Evolutionary conservation across 2,797 vertebrate species (phyloP), one percentile per base, ranked within the genome.

Genomic region (Halcyon leucocephala): DNA sequence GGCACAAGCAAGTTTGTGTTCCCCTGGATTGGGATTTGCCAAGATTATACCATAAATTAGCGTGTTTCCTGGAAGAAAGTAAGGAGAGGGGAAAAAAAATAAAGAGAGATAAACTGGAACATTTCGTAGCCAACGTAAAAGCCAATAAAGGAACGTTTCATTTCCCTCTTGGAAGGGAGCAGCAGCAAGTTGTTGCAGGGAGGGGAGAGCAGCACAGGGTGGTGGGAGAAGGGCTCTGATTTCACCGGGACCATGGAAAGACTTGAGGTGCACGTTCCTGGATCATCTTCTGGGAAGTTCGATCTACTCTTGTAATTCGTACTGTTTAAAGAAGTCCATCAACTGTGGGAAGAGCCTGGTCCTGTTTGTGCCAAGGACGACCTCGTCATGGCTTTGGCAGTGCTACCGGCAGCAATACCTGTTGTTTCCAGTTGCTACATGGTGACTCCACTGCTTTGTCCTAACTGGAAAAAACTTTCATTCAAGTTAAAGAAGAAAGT

Each of bases 11-110:
- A 77, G 79, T 96, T 93, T 92, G 91, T 95, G 82, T 96, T 94
- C 74, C 65, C 74, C 65, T 60, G 93, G 76, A 85, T 52, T 82
- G 84, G 65, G 89, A 89, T 94, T 91, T 95, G 95, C 96, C 95
- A 95, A 95, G 95, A 87, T 91, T 80, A 73, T 71, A 89, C 91
- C 89, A 81, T 95, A 96, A 96, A 97, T 91, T 77, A 77, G 60
- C 35, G 42, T 37, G 69, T 93, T 94, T 95, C 87, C 87, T 95
- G 91, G 94, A 95, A 87, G 91, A 96, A 92, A 89, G 86, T 67
- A 82, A 92, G 55, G 29, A 42, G 76, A n/a, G 24, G n/a, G 20
- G 51, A 22, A 26, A 52, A 39, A 76, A 57, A 74, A 51, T 37
- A 29, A 76, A 66, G 66, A 60, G 42, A 24, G 67, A 80, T 58